Evolutionary conservation across 2,888 invertebrate genomes (phyloP).

Genomic region (Rutpela maculata): DNA sequence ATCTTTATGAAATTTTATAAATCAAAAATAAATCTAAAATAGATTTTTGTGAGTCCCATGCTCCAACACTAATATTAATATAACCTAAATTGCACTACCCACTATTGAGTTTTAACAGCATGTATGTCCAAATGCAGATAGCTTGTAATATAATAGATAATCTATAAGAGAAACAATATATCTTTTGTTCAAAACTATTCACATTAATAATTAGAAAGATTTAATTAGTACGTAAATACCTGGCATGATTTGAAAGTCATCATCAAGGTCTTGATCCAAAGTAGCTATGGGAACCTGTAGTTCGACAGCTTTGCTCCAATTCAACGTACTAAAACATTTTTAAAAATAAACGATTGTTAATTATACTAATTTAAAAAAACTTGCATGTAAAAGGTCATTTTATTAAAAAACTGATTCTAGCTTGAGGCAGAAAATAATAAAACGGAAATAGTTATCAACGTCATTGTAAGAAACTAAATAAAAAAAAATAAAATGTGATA

Average conservation of each 20-base stretch:
- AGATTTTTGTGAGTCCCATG: no score
- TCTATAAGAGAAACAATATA: no score
- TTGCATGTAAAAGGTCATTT: conserved; percentile 57
- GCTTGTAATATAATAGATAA: no score
- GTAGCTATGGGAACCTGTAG: conserved; percentile 80
- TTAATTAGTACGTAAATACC: conserved; percentile 69
- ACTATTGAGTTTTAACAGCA: no score
- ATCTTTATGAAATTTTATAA: no score
- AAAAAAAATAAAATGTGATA: conserved; percentile 4
- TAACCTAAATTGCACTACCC: no score
- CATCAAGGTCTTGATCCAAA: conserved; percentile 82
- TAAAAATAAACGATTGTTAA: conserved; percentile 1
- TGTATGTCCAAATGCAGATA: no score
- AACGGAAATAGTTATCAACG: neutral
- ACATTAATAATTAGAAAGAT: neutral
- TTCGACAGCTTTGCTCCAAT: conserved; percentile 66
- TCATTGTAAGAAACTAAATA: neutral
- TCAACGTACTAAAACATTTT: conserved; percentile 66
- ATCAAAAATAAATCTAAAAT: no score
- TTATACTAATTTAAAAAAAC: conserved; percentile 23
- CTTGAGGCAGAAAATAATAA: neutral
- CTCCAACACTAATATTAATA: no score
- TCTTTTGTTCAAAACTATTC: no score
- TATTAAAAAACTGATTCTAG: conserved; percentile 15
- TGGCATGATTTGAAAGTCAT: conserved; percentile 80